Conservation (phyloP, 2,888 invertebrate genomes). For the Bimastos eiseni region DNA sequence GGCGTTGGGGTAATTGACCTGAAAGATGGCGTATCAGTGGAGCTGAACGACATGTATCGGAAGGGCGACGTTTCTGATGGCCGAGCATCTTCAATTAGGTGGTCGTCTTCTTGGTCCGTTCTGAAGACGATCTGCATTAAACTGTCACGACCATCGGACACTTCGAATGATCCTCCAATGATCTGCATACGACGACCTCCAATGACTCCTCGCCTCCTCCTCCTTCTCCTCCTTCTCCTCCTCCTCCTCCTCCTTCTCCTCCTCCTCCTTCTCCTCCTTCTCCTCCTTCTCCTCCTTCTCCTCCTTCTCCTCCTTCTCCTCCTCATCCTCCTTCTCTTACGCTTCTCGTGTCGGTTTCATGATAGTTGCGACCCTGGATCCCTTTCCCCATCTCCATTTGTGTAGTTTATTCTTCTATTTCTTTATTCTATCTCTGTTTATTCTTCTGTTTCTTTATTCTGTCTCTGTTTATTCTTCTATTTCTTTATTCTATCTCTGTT, state of each 20-base stretch:
- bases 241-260: no score
- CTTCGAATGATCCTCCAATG: background rate
- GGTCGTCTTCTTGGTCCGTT: background rate
- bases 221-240: no score
- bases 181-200: background rate
- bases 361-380: constrained; percentile 2
- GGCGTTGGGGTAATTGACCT: background rate
- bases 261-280: no score
- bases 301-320: no score
- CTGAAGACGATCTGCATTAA: background rate
- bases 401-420: no score
- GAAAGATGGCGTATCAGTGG: constrained; percentile 2
- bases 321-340: no score
- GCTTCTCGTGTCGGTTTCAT: background rate
- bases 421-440: background rate
- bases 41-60: background rate
- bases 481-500: background rate
- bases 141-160: background rate
- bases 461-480: background rate
- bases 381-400: background rate
- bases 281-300: no score
- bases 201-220: background rate
- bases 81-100: background rate
- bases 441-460: background rate
- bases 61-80: background rate